Conservation (phyloP, 2,888 invertebrate species). For the Leptarthrus brevirostris region DNA sequence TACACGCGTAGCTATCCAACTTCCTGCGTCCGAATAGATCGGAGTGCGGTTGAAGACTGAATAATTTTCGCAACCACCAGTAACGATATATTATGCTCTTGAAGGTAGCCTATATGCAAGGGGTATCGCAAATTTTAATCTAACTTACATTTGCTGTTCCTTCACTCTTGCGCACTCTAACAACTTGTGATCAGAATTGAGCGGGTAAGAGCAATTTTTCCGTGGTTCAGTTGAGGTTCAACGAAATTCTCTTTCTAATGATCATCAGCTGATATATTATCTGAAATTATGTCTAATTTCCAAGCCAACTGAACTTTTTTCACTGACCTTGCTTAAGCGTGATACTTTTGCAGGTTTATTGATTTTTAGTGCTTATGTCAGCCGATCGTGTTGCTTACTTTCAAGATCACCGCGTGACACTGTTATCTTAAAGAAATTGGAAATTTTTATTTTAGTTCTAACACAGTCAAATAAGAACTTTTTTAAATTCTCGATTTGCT, state of each 20-base stretch:
- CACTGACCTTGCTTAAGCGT: constrained; percentile 14
- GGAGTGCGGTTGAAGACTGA: constrained; percentile 34
- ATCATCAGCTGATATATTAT: background rate
- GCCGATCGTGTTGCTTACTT: background rate
- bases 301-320: constrained; percentile 2
- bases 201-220: background rate
- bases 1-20: background rate
- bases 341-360: background rate
- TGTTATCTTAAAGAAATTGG: background rate
- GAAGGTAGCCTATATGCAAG: background rate
- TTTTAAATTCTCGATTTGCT: no score
- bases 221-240: background rate
- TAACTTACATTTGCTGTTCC: background rate
- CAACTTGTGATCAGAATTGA: constrained; percentile 3
- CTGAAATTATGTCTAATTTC: background rate
- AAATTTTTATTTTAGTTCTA: no score
- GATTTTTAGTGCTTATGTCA: background rate
- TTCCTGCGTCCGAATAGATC: constrained; percentile 7
- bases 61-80: background rate
- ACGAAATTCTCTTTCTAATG: constrained; percentile 15
- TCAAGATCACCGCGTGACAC: background rate
- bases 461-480: no score
- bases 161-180: background rate
- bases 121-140: constrained; percentile 13
- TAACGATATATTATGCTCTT: constrained; percentile 17